A percentile compares a stretch with the other conserved stretches of the same genome.
Evolutionary conservation across 1,140 invertebrate species (phyloP).

Genomic region (Rhizoglyphus robini): DNA sequence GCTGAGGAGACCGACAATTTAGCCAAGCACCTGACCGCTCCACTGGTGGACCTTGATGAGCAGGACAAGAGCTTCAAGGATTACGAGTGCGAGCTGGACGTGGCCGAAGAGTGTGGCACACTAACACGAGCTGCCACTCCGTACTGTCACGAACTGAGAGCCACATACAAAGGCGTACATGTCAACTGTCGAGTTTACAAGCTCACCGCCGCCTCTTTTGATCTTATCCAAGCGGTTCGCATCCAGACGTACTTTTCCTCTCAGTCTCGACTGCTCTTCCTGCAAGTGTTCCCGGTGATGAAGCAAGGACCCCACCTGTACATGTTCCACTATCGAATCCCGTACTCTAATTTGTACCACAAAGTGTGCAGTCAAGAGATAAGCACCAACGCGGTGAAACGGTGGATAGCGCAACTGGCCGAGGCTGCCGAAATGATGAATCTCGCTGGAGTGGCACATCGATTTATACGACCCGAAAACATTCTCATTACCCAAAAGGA

Average conservation of each 20-base stretch:
- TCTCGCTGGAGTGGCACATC: conserved; percentile 1
- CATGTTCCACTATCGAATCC: no score
- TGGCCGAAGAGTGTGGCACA: neutral
- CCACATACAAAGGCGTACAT: neutral
- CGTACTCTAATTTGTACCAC: no score
- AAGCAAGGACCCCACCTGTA: no score
- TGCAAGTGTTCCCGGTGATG: no score
- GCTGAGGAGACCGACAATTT: neutral
- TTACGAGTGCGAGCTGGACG: neutral
- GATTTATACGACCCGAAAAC: conserved; percentile 7
- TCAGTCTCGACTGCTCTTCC: neutral
- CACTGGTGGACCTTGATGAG: neutral
- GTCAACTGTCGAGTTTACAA: neutral
- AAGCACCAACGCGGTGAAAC: no score
- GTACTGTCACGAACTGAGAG: neutral
- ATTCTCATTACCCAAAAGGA: neutral
- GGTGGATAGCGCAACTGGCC: neutral
- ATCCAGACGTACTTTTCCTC: neutral
- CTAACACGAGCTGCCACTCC: neutral
- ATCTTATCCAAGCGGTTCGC: neutral
- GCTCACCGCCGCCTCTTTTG: neutral
- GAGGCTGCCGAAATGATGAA: neutral
- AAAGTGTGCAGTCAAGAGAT: neutral
- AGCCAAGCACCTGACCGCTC: neutral
- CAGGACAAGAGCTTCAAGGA: neutral